These are phyloP conservation scores for Pogonus chalceus DNA, from an alignment of 1,140 invertebrate genomes.

Conservation along the genomic window DNA sequence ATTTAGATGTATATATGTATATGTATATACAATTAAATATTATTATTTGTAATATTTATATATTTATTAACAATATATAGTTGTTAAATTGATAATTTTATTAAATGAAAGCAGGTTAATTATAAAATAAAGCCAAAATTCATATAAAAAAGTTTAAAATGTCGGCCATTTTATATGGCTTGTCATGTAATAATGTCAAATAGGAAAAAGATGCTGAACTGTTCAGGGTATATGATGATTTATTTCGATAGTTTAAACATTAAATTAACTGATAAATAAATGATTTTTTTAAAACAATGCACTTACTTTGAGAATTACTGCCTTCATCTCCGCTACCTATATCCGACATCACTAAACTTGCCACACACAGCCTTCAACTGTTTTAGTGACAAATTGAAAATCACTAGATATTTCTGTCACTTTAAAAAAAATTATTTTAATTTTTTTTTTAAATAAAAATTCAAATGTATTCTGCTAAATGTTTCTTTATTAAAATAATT, in stretches of 20 bases:
- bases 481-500: not conserved
- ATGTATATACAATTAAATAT: too few species aligned
- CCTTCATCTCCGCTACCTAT: conserved; percentile 60
- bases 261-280: conserved; percentile 33
- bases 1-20: too few species aligned
- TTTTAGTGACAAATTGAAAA: conserved; percentile 28
- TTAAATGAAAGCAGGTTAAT: too few species aligned
- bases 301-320: conserved; percentile 61
- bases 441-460: not conserved
- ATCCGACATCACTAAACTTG: conserved; percentile 58
- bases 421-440: too few species aligned
- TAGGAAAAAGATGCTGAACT: too few species aligned
- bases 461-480: not conserved
- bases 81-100: too few species aligned
- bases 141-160: too few species aligned
- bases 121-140: too few species aligned
- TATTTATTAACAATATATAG: too few species aligned
- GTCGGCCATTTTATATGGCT: too few species aligned
- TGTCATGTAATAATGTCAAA: too few species aligned
- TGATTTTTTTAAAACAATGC: conserved; percentile 12
- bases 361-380: conserved; percentile 32
- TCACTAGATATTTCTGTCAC: conserved; percentile 21
- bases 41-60: too few species aligned
- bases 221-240: conserved; percentile 29
- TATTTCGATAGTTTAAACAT: conserved; percentile 21